Base-by-base conservation (phyloP, 2,113 vertebrate species). In the Atherinomorus stipes region DNA sequence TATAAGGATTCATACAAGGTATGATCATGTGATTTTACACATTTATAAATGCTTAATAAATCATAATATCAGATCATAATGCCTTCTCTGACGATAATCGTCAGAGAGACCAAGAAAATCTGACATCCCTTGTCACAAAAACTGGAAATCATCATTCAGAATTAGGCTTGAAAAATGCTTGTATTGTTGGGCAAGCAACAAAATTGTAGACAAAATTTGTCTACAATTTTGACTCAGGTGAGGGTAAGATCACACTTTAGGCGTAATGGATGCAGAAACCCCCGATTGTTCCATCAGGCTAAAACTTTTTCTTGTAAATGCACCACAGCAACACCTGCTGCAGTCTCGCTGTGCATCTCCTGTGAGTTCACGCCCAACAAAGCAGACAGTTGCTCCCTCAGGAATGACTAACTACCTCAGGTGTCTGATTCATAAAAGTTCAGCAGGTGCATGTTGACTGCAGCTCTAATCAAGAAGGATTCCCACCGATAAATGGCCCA, bases 271-370 rank as follows among this genome's bases (percentile, higher is more conserved):
- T 12, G 2, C 0, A n/a, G 28, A 57, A 56, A 57, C 18, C 28
- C 7, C 15, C 26, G 10, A 45, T 19, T 26, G 28, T 62, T 25
- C 9, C 40, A 28, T 9, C 11, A 9, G 45, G 18, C 16, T 16
- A n/a, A 13, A 51, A 50, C 28, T 22, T 64, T 64, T 64, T 4
- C n/a, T 34, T 37, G n/a, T 12, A 37, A 11, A 12, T 9, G 80
- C 86, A 84, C 85, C 84, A 80, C 68, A 83, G 82, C 64, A 80
- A 80, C 91, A 91, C 84, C 91, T 92, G 91, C 85, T 91, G 75
- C 70, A 12, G 6, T 68, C 64, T 80, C 71, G 76, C 61, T 57
- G 34, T 7, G 31, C 11, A 44, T 50, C 74, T 85, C 80, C 51
- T 64, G 61, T 78, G 79, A 80, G 77, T 80, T 82, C 65, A 73